Percentiles rank a stretch among this genome's conserved stretches.
Evolutionary conservation across 2,888 invertebrate genomes (phyloP).

Genomic region (Drosophila phalerata): DNA sequence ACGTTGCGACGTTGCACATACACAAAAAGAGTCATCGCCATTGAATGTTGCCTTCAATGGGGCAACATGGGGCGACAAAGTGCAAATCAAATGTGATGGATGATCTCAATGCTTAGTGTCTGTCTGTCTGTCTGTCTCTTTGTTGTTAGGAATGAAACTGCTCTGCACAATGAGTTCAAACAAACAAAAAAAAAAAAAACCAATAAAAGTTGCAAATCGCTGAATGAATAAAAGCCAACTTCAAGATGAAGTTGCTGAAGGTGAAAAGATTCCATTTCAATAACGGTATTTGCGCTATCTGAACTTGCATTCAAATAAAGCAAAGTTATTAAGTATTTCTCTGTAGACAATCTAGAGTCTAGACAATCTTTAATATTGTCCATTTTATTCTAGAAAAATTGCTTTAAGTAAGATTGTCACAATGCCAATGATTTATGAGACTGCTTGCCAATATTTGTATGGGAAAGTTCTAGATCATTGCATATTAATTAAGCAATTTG

Average conservation of each 20-base stretch:
- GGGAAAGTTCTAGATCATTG: conserved; percentile 10
- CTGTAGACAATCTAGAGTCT: not conserved
- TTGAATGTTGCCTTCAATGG: conserved; percentile 60
- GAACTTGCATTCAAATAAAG: not conserved
- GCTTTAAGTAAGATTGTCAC: conserved; percentile 8
- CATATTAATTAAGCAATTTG: conserved; percentile 7
- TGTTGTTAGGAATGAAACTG: not conserved
- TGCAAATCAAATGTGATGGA: conserved; percentile 72
- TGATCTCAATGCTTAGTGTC: conserved; percentile 61
- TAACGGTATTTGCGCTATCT: not conserved
- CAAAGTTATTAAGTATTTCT: conserved; percentile 9
- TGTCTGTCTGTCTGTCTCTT: not conserved
- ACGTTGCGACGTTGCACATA: conserved; percentile 17
- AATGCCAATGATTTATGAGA: conserved; percentile 11
- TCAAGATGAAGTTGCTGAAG: conserved; percentile 10
- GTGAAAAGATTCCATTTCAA: conserved; percentile 17
- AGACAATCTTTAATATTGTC: conserved; percentile 3
- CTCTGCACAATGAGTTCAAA: not conserved
- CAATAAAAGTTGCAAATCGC: conserved; percentile 35
- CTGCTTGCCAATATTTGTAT: not conserved
- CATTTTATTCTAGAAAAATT: not conserved
- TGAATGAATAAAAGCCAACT: conserved; percentile 25
- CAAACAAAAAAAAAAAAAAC: conserved; percentile 3
- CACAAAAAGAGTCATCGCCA: conserved; percentile 46
- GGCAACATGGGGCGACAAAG: conserved; percentile 59